Evolutionary conservation across 2,113 vertebrate genomes (phyloP).

Genomic region (Choloepus hoffmanni): DNA sequence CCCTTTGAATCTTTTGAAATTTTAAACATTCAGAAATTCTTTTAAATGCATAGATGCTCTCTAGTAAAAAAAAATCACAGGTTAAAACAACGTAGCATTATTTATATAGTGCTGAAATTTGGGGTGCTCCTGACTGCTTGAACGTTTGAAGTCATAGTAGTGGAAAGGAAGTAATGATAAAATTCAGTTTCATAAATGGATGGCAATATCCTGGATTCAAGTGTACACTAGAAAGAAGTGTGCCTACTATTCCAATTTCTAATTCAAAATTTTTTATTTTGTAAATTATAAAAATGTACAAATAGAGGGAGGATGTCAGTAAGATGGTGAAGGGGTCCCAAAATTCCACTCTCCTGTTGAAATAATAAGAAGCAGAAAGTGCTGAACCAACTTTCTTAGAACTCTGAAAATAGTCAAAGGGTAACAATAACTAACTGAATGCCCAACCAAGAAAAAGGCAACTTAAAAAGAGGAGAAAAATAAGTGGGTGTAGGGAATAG

Average conservation of each 20-base stretch:
- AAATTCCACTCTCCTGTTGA: too few relatives aligned
- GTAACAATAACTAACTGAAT: too few relatives aligned
- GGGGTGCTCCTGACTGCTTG: background rate
- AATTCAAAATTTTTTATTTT: background rate
- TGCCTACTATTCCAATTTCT: background rate
- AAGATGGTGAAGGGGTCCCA: too few relatives aligned
- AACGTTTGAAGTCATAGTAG: background rate
- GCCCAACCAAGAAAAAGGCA: too few relatives aligned
- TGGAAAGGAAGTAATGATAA: slow-evolving; percentile 47
- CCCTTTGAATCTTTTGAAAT: slow-evolving; percentile 49
- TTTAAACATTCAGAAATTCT: slow-evolving; percentile 30
- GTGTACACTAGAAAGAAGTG: background rate
- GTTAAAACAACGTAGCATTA: background rate
- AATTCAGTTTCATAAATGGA: background rate
- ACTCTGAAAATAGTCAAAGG: too few relatives aligned
- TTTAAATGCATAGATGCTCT: background rate
- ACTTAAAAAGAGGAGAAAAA: too few relatives aligned
- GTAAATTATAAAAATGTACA: slow-evolving; percentile 33
- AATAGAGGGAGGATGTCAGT: background rate
- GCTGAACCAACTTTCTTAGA: too few relatives aligned
- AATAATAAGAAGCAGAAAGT: too few relatives aligned
- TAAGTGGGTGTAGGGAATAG: too few relatives aligned
- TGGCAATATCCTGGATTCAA: background rate
- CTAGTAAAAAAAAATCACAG: background rate
- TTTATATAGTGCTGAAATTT: slow-evolving; percentile 18